Evolutionary conservation across 2,797 vertebrate species (phyloP).

Genomic region (Pseudomugil tenellus): DNA sequence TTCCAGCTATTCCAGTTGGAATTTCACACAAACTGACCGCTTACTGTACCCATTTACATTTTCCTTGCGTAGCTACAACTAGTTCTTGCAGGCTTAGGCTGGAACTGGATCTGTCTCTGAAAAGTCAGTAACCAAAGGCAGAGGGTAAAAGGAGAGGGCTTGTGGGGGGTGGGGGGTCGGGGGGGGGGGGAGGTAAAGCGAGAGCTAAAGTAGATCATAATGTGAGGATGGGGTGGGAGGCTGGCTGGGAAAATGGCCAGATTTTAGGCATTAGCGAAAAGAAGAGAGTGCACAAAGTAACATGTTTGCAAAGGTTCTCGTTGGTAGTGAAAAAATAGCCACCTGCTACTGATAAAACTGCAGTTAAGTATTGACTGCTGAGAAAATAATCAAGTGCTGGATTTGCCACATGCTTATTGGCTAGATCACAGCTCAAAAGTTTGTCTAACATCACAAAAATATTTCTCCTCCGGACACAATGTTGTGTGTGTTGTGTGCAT

Average conservation of each 20-base stretch:
- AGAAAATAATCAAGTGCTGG: constrained; percentile 37
- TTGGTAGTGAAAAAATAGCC: constrained; percentile 2
- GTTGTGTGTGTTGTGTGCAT: not conserved
- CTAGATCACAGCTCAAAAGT: constrained; percentile 2
- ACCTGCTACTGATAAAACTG: constrained; percentile 51
- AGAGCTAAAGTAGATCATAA: constrained; percentile 5
- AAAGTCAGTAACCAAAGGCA: constrained; percentile 29
- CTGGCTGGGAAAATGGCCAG: constrained; percentile 27
- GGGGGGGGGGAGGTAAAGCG: constrained; percentile 4
- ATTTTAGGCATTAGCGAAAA: constrained; percentile 17
- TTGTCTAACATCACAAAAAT: not conserved
- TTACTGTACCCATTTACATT: constrained; percentile 39
- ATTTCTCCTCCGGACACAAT: not conserved
- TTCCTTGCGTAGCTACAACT: constrained; percentile 48
- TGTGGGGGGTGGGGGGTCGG: not conserved
- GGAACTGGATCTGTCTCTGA: constrained; percentile 32
- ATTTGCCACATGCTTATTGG: constrained; percentile 17
- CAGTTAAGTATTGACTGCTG: constrained; percentile 68
- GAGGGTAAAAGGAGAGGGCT: constrained; percentile 19
- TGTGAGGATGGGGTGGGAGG: constrained; percentile 4
- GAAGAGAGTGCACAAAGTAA: not conserved
- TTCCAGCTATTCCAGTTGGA: constrained; percentile 38
- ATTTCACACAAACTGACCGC: constrained; percentile 23
- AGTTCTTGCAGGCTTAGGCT: constrained; percentile 65
- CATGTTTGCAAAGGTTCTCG: not conserved